Evolutionary conservation across 2,113 vertebrate species (phyloP).

Genomic region (Ciconia boyciana): DNA sequence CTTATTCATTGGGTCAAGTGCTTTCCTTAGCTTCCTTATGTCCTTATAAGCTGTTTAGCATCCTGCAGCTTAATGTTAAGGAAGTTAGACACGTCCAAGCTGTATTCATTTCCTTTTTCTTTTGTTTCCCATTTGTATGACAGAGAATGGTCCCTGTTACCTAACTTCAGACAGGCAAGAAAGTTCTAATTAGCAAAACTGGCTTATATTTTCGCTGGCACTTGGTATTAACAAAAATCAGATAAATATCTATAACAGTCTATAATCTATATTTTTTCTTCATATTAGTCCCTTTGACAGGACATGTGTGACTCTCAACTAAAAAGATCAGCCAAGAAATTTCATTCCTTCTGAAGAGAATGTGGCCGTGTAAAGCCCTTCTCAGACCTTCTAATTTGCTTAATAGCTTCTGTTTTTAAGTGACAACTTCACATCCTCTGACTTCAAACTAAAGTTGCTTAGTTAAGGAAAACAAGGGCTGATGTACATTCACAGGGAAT

Average conservation of each 20-base stretch:
- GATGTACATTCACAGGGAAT: not conserved
- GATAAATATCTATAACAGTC: not conserved
- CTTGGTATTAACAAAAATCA: not conserved
- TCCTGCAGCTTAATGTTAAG: not conserved
- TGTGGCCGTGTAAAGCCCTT: not conserved
- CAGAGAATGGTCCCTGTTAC: not conserved
- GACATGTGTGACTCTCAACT: not conserved
- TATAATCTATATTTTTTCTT: not conserved
- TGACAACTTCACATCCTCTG: not conserved
- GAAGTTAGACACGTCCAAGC: not conserved
- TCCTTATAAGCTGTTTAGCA: not conserved
- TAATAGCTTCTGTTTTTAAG: not conserved
- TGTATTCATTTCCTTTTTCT: not conserved
- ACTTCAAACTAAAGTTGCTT: not conserved
- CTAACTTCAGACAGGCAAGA: not conserved
- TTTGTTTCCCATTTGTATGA: not conserved
- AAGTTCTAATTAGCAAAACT: not conserved
- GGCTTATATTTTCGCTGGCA: not conserved
- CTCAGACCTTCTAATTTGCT: not conserved
- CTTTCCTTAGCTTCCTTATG: not conserved
- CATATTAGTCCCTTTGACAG: not conserved
- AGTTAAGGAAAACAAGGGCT: not conserved
- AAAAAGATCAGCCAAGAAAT: not conserved
- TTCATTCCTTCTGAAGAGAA: not conserved
- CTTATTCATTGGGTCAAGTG: not conserved